Evolutionary conservation across 2,888 invertebrate species (phyloP).

Genomic region (Dynastes grantii): DNA sequence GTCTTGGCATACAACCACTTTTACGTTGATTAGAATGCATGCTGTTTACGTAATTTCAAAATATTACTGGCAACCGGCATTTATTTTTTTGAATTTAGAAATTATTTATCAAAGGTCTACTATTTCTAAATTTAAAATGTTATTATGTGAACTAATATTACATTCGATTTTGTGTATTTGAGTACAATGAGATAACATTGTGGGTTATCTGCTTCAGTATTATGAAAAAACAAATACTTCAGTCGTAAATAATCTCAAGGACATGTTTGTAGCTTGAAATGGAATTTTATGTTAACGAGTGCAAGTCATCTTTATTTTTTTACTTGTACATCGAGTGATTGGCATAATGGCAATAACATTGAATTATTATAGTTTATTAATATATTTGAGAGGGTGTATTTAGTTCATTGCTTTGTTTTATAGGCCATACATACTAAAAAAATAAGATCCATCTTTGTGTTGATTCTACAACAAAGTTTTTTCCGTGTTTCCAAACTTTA

Average conservation of each 20-base stretch:
- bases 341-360: no score
- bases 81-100: not conserved
- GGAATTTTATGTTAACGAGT: not conserved
- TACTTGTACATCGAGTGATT: no score
- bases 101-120: no score
- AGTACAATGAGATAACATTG: not conserved
- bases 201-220: not conserved
- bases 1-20: not conserved
- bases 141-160: not conserved
- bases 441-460: no score
- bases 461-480: no score
- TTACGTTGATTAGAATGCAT: slow-evolving; percentile 5
- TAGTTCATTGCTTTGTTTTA: no score
- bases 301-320: not conserved
- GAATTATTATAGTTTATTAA: no score
- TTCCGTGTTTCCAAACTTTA: no score
- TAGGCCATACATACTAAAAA: no score
- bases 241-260: slow-evolving; percentile 23
- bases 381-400: no score
- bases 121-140: not conserved
- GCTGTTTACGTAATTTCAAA: not conserved
- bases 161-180: not conserved
- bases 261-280: not conserved
- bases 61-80: not conserved
- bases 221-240: not conserved